Base-by-base conservation (phyloP, 2,888 invertebrate genomes). In the Pogonocherus hispidulus region DNA sequence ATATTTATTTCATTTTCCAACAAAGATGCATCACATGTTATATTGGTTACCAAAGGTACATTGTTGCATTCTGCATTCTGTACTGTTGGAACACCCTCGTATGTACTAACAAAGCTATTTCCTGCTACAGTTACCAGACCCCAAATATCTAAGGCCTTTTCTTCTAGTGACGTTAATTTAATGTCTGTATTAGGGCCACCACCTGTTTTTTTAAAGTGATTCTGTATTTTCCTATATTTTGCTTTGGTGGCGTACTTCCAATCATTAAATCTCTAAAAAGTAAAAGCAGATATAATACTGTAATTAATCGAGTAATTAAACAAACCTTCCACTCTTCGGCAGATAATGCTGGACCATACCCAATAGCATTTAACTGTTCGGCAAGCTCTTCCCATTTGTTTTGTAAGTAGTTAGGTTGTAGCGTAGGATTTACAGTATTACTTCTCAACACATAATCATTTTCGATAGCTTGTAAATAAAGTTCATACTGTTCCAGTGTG, bases 261-360 rank as follows among this genome's bases (percentile, higher is more conserved):
- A 46, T 68, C 57, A 23, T 18, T n/a, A 67, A 63, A 62, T 49
- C 41, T 66, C 47, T 65, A 60, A 66, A 62, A 65, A n/a, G n/a
- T n/a, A n/a, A n/a, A n/a, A n/a, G n/a, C n/a, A n/a, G n/a, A n/a
- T n/a, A n/a, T n/a, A n/a, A n/a, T n/a, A n/a, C n/a, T n/a, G n/a
- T n/a, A n/a, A n/a, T n/a, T n/a, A n/a, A n/a, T n/a, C n/a, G n/a
- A n/a, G n/a, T n/a, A n/a, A n/a, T n/a, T n/a, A n/a, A n/a, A n/a
- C n/a, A n/a, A n/a, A n/a, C 65, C 47, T 66, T 69, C 69, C 69
- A 62, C 35, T 69, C 65, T 47, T 69, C 55, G 8, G 16, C 16
- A n/a, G 59, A 11, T 27, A 68, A 46, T 19, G 37, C 20, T n/a
- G 56, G 65, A 9, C 71, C 71, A 44, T 65, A 52, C n/a, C 59